These are phyloP conservation scores for Lucilia sericata DNA, from an alignment of 1,140 invertebrate species.

Conservation along the genomic window DNA sequence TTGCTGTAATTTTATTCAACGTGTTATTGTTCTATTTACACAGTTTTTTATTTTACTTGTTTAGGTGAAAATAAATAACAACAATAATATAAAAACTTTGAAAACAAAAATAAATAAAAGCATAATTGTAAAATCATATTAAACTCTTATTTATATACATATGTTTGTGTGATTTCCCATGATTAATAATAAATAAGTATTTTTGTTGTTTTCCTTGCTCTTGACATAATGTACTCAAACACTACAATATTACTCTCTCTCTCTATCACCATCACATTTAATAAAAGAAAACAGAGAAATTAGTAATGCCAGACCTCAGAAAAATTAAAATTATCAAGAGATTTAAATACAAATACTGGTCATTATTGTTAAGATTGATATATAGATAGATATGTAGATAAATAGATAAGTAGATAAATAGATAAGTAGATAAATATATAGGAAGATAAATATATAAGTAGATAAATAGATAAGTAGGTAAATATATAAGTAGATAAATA, in stretches of 20 bases:
- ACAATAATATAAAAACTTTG: neutral
- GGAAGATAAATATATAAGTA: too few species aligned
- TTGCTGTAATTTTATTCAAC: neutral
- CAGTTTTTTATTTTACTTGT: neutral
- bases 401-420: too few species aligned
- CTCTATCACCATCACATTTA: too few species aligned
- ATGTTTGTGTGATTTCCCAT: neutral
- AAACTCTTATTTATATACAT: neutral
- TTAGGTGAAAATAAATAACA: conserved; percentile 18
- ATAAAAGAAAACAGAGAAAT: too few species aligned
- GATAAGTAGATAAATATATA: too few species aligned
- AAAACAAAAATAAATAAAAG: conserved; percentile 6
- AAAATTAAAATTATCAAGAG: too few species aligned
- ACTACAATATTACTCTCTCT: too few species aligned
- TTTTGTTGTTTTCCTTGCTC: neutral
- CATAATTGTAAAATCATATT: neutral
- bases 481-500: too few species aligned
- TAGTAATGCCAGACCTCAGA: too few species aligned
- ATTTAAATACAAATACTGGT: neutral
- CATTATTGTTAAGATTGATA: too few species aligned
- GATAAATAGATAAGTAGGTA: too few species aligned
- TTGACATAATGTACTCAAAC: neutral
- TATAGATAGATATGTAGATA: too few species aligned
- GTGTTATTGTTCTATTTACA: conserved; percentile 15
- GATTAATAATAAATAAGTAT: neutral